Conservation (phyloP, 2,113 vertebrate species). For the Tilapia sparmanii region DNA sequence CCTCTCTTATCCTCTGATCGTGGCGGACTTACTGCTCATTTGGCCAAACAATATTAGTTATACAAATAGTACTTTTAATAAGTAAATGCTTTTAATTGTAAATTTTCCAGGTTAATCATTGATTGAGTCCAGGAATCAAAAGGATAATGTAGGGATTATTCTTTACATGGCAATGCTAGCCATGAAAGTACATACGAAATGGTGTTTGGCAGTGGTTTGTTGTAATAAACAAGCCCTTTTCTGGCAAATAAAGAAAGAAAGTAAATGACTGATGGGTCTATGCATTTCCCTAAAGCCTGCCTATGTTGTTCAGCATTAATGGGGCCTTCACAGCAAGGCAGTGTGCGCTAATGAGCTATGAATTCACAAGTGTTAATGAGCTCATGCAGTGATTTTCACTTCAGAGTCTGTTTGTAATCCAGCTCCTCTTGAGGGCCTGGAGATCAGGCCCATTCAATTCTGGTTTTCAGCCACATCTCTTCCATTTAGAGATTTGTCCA, state of each 20-base stretch:
- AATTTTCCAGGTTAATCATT: background rate
- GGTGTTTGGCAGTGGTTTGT: background rate
- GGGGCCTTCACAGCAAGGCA: background rate
- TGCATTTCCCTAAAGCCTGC: background rate
- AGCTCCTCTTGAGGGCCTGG: background rate
- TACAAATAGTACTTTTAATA: background rate
- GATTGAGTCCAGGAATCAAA: background rate
- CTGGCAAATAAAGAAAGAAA: rapidly evolving
- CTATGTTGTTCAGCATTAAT: background rate
- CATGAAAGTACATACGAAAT: background rate
- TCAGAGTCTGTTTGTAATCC: background rate
- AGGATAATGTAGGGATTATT: background rate
- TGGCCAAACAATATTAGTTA: background rate
- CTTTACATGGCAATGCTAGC: background rate
- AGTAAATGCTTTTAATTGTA: background rate
- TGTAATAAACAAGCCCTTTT: background rate
- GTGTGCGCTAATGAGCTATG: background rate
- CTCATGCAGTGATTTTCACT: background rate
- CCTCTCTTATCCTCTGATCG: background rate
- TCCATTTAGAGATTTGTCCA: background rate
- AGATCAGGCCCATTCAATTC: background rate
- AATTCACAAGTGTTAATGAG: background rate
- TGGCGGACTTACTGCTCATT: background rate
- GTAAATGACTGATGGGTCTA: background rate
- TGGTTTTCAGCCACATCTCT: background rate